Evolutionary conservation across 2,113 vertebrate genomes (phyloP).

Genomic region (Pituophis catenifer): DNA sequence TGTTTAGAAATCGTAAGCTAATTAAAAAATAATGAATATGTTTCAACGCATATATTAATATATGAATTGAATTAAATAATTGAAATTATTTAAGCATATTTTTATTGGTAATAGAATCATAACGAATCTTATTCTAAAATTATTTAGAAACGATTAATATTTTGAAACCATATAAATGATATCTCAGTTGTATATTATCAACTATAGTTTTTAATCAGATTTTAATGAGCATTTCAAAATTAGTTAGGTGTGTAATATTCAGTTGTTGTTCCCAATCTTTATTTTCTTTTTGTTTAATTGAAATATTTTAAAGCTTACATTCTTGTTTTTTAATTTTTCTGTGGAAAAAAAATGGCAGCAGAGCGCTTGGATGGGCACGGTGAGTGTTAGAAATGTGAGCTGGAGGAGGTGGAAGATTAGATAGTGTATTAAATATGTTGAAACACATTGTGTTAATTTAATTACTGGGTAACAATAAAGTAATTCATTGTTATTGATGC

Average conservation of each 20-base stretch:
- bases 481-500: background rate
- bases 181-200: background rate
- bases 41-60: background rate
- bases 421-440: conserved; percentile 26
- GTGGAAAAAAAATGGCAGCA: conserved; percentile 53
- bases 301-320: conserved; percentile 55
- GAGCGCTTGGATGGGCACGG: conserved; percentile 56
- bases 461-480: background rate
- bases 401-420: conserved; percentile 52
- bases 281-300: conserved; percentile 18
- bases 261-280: background rate
- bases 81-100: background rate
- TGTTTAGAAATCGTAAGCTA: background rate
- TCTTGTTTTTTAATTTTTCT: conserved; percentile 62
- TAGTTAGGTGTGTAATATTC: background rate
- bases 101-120: background rate
- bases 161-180: background rate
- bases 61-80: too few relatives aligned
- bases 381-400: conserved; percentile 46
- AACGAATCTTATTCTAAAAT: background rate
- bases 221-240: background rate
- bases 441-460: background rate
- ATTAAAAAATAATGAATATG: background rate
- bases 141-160: background rate
- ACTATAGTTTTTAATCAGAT: background rate